Base-by-base conservation (phyloP, 2,797 vertebrate genomes). In the Staurois parvus region DNA sequence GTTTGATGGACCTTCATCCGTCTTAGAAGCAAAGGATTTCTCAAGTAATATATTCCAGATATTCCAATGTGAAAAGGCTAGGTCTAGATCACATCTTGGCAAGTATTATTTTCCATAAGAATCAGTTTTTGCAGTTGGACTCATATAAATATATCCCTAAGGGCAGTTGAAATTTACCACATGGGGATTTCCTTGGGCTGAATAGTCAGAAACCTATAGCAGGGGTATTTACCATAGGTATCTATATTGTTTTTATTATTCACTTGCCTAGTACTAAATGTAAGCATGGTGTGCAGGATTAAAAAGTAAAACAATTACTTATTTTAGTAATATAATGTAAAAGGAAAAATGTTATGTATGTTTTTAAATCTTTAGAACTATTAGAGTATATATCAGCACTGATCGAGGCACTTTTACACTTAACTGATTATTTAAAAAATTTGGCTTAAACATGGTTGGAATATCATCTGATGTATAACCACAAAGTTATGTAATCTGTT, bases 41-140 rank as follows among this genome's bases (percentile, higher is more conserved):
- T 80, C 52, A 80, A 81, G n/a, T 81, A 40, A 70, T 72, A 73
- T 81, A 81, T 81, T 73, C 79, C 79, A 81, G 68, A 81, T 73
- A 81, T 62, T 81, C 79, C 79, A 70, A 69, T 40, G 69, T 73
- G 79, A 81, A 81, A 81, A 62, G 69, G 70, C 79, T 81, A 81
- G 72, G 37, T 81, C 48, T 81, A 81, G 79, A 81, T 15, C 24
- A 62, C 79, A 40, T 81, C 79, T 72, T 81, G 79, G 48, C 52
- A 81, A 73, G 69, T 40, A 40, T 72, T 68, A 80, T 81, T 72
- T 48, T 72, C 79, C 79, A 56, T 28, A 81, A 34, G 69, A 26
- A 72, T 72, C 48, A 40, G 30, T 42, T 81, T 68, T 80, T 30
- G 79, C 79, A 72, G 69, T 81, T 34, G 72, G 69, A 56, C 32